A percentile compares a stretch with the other conserved stretches of the same genome.
Evolutionary conservation across 2,113 vertebrate genomes (phyloP).

Genomic region (Delphinus delphis): DNA sequence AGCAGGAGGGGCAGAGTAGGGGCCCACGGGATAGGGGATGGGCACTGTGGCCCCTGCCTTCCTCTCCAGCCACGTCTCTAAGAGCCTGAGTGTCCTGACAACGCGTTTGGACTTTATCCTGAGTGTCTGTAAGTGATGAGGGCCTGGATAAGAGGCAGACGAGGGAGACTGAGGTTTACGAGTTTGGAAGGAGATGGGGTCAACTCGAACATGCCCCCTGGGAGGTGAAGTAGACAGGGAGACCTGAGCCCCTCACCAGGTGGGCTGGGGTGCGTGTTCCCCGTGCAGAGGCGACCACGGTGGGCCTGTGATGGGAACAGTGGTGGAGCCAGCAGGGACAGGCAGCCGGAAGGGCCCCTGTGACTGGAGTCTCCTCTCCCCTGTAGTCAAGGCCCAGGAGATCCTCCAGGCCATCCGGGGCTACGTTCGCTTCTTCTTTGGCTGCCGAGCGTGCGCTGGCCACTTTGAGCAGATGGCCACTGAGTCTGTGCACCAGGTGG

Average conservation of each 20-base stretch:
- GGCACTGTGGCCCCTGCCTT: neutral
- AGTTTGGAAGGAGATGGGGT: neutral
- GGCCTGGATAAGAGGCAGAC: neutral
- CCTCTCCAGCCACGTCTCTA: neutral
- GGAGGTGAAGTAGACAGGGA: neutral
- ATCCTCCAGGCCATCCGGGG: slow-evolving; percentile 88
- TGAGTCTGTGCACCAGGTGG: slow-evolving; percentile 83
- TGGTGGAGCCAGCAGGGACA: rapidly evolving
- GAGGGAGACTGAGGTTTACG: neutral
- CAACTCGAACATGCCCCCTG: neutral
- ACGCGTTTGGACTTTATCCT: neutral
- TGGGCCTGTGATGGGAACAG: neutral
- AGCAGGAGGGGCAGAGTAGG: neutral
- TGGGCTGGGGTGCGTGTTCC: neutral
- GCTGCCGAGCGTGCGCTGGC: slow-evolving; percentile 89
- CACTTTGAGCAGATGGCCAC: slow-evolving; percentile 93
- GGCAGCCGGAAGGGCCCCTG: neutral
- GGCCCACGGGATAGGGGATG: rapidly evolving
- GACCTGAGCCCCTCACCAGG: neutral
- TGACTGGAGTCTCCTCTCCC: neutral
- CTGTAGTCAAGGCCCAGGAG: slow-evolving; percentile 83
- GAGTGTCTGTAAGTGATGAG: neutral
- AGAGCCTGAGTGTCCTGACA: neutral
- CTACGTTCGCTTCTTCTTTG: slow-evolving; percentile 91
- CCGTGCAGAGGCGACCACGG: neutral